Base-by-base conservation (phyloP, 2,888 invertebrate species). In the Glyphotaelius pellucidus region DNA sequence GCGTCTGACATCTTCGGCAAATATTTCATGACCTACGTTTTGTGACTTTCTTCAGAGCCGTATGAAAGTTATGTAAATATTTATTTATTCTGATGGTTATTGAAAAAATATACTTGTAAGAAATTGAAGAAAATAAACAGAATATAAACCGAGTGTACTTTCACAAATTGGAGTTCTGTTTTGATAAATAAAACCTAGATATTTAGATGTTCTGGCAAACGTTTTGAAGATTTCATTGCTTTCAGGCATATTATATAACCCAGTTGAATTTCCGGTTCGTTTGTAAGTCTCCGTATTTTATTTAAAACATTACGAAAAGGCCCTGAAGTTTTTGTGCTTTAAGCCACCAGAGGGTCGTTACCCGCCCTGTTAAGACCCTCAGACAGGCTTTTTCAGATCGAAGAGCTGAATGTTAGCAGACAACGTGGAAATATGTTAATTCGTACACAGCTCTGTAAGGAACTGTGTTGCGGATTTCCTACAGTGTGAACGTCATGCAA, bases 371-470 rank as follows among this genome's bases (percentile, higher is more conserved):
- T 67, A 67, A 67, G 67, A 67, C 67, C 67, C n/a, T n/a, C 25
- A 25, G 67, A 67, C 67, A 67, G 67, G 67, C 67, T 67, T 25
- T 25, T 67, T 67, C n/a, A 67, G 67, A 67, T 67, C 67, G 67
- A 67, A 67, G 67, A 67, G 67, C 25, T 9, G 67, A 67, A 67
- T 25, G 67, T 67, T 67, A 67, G 67, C 25, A 67, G n/a, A 67
- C 67, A 67, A 67, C 67, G 67, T 67, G 67, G 67, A 84, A 84
- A 84, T 84, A 84, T 84, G 84, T 84, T 32, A 84, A 84, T 84
- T 84, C 38, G 38, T n/a, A 83, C 30, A 35, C 83, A 32, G 38
- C 15, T 38, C 31, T 32, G 31, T 14, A 32, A 81, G 81, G 31
- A 32, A 81, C 11, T 67, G 67, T 52, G 15, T 52, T 52, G 19